Conservation (phyloP, 2,888 invertebrate species). For the Stenchaetothrips biformis region DNA sequence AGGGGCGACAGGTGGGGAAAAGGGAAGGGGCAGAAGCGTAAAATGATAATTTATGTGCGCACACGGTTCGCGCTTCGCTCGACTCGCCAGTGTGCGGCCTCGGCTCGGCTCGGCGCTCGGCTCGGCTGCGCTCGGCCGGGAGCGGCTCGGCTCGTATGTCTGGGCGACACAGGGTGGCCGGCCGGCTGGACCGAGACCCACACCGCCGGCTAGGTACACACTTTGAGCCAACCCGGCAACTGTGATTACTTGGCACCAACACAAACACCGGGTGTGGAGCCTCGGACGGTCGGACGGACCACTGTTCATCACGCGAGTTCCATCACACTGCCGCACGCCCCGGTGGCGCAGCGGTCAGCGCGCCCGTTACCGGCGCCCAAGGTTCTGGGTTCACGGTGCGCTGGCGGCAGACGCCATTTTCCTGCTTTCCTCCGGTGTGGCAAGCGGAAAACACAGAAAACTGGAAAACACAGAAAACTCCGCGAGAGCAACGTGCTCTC, state of each 20-base stretch:
- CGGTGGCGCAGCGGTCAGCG: too few relatives aligned
- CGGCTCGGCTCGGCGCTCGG: neutral
- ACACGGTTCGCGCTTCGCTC: neutral
- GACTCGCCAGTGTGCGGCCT: neutral
- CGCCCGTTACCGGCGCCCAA: too few relatives aligned
- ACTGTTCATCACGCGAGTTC: too few relatives aligned
- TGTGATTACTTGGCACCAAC: conserved; percentile 15
- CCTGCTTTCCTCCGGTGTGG: too few relatives aligned
- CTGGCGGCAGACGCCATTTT: too few relatives aligned
- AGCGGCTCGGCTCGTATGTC: neutral
- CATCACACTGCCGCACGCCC: too few relatives aligned
- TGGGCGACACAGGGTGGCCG: neutral
- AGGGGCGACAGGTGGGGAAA: neutral
- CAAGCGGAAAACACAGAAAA: too few relatives aligned
- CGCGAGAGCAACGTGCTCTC: too few relatives aligned
- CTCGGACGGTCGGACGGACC: too few relatives aligned
- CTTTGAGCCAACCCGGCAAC: conserved; percentile 12
- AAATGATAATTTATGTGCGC: conserved; percentile 21
- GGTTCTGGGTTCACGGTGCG: too few relatives aligned
- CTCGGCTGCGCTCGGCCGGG: neutral
- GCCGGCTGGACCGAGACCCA: neutral
- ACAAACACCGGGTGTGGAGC: neutral
- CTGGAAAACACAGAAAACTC: too few relatives aligned
- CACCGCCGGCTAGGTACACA: neutral
- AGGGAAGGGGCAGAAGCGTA: neutral